A percentile compares a stretch with the other conserved stretches of the same genome.
Conservation (phyloP, 2,888 invertebrate genomes). For the Plagodis pulveraria region DNA sequence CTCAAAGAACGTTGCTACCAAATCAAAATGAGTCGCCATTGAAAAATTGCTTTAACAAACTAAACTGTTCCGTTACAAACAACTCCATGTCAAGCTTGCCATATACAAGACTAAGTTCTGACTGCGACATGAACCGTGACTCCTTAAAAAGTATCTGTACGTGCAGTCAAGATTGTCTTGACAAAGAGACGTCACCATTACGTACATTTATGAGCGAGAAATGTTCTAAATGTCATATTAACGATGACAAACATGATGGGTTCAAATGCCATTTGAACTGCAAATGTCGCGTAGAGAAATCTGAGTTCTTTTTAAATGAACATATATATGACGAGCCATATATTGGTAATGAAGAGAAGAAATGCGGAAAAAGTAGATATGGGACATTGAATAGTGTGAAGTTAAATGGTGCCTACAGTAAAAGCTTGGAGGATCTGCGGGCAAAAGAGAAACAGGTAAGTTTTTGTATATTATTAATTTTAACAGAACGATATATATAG, state of each 20-base stretch:
- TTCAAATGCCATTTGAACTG: constrained; percentile 77
- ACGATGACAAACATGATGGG: constrained; percentile 53
- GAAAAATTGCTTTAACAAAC: constrained; percentile 70
- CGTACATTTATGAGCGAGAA: constrained; percentile 45
- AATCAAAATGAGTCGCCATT: constrained; percentile 57
- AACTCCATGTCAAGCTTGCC: constrained; percentile 69
- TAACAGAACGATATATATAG: too few relatives aligned
- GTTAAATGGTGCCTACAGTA: constrained; percentile 44
- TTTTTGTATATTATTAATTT: constrained; percentile 11
- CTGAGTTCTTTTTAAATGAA: constrained; percentile 73
- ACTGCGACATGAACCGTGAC: constrained; percentile 43
- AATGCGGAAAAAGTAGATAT: constrained; percentile 47
- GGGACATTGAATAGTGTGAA: constrained; percentile 62
- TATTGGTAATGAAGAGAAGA: constrained; percentile 40
- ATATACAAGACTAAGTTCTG: constrained; percentile 64
- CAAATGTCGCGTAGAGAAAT: constrained; percentile 58
- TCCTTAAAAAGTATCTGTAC: constrained; percentile 48
- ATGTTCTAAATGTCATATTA: constrained; percentile 61
- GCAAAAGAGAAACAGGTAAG: constrained; percentile 52
- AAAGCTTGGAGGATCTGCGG: constrained; percentile 66
- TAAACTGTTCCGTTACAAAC: constrained; percentile 71
- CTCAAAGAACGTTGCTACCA: constrained; percentile 59
- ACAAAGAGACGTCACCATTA: constrained; percentile 37
- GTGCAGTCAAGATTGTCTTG: constrained; percentile 55
- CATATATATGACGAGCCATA: constrained; percentile 88